Conservation (phyloP, 2,113 vertebrate species). For the Lophius piscatorius region DNA sequence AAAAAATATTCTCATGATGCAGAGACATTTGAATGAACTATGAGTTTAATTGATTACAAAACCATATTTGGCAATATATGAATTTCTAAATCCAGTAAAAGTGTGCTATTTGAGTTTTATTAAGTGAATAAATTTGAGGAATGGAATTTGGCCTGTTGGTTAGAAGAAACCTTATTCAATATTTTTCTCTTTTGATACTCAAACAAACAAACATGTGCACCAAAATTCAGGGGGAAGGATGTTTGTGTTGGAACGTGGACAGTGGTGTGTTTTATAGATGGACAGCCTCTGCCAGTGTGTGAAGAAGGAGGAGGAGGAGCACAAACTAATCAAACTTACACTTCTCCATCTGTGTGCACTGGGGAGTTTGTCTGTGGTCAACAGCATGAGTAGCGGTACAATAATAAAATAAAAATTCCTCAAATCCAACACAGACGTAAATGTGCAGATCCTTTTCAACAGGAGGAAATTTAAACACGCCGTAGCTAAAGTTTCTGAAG, state of each 20-base stretch:
- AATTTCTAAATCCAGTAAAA: too few species aligned
- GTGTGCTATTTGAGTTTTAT: too few species aligned
- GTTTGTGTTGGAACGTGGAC: constrained; percentile 59
- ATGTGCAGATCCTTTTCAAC: not conserved
- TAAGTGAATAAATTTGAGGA: too few species aligned
- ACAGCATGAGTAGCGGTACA: not conserved
- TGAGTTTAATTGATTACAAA: too few species aligned
- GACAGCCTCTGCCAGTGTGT: constrained; percentile 30
- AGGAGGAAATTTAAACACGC: not conserved
- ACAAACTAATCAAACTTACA: constrained; percentile 32
- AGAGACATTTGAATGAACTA: too few species aligned
- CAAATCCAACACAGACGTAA: not conserved
- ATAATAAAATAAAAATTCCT: not conserved
- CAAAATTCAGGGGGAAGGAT: constrained; percentile 27
- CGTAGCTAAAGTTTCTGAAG: too few species aligned
- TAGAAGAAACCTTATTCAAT: constrained; percentile 4
- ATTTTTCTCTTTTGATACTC: not conserved
- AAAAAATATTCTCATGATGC: too few species aligned
- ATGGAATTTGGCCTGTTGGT: not conserved
- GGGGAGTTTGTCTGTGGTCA: constrained; percentile 6
- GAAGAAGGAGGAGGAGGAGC: constrained; percentile 19
- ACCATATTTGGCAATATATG: too few species aligned
- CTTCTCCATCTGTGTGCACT: not conserved
- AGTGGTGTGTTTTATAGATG: constrained; percentile 33
- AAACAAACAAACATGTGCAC: not conserved